Base-by-base conservation (phyloP, 2,113 vertebrate species). In the Astur gentilis region DNA sequence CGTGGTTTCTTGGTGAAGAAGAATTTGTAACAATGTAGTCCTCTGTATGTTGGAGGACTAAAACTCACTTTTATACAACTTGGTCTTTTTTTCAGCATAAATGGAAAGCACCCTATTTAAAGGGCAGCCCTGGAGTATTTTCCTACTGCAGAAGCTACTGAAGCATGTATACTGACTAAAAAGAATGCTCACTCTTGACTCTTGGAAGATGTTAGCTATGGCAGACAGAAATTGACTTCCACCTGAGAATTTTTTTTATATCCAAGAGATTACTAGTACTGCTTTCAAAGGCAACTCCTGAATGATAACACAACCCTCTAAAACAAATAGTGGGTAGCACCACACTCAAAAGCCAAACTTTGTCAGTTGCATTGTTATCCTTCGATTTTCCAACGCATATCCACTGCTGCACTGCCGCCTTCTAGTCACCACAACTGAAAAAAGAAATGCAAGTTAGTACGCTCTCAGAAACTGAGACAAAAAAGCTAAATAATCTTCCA, bases 381-480 rank as follows among this genome's bases (percentile, higher is more conserved):
- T 94, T 87, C 3, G 0, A 15, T 77, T 77, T 67, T 91, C 75
- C 87, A 91, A 54, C 0, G n/a, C 17, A 55, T 14, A 55, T 90
- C 87, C 89, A 91, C 71, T 94, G 91, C 82, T 90, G 75, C 49
- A 55, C 40, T 87, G 93, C 70, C 10, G 5, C 5, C 73, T 91
- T 94, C 66, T 36, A 58, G 69, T 25, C 91, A 83, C 66, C 1
- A 3, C 5, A 69, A 86, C 85, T 93, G 75, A 40, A 94, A 91
- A 90, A 88, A 94, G 20, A 95, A 97, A 95, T 19, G 3, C 38
- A 80, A 66, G 75, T 97, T 80, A 97, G 75, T 73, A 80, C 4
- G 22, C 17, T 32, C 40, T 50, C 49, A 65, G 40, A 73, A 83
- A 31, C 5, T 13, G 72, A 40, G 10, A 92, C 8, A 78, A 67